Base-by-base conservation (phyloP, 1,140 invertebrate species). In the Drosophila pseudoobscura region DNA sequence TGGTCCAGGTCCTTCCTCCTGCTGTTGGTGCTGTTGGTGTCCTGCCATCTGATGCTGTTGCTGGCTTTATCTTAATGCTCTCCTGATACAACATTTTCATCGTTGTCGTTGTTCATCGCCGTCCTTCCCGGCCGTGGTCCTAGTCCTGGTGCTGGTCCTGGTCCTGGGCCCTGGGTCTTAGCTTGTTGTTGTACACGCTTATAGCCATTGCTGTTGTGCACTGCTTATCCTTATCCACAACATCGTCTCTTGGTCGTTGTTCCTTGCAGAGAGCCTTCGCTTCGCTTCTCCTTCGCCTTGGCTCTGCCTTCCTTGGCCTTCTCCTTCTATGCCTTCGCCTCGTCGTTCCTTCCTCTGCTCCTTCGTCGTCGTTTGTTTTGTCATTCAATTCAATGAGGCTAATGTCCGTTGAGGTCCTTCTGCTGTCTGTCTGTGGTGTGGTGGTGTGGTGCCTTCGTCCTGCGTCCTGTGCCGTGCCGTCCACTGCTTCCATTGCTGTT, bases 331-430 rank as follows among this genome's bases (percentile, higher is more conserved):
- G 29, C 15, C 43, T 44, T 44, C 44, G n/a, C n/a, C 22, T 7
- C 29, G 24, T 31, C 29, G 6, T 52, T 65, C 47, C 49, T 61
- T 54, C 41, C 54, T 22, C 54, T 61, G 54, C 29, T 49, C 15
- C 43, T 31, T 44, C 55, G 43, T 45, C 75, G 80, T 89, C 85
- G 83, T 88, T 88, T 88, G 83, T 88, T 88, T 88, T 88, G 85
- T 89, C 80, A 89, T 89, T 89, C 85, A 89, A 89, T 89, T 90
- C 87, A 90, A 90, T 90, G 80, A 90, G 87, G 87, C 87, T 90
- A 89, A 90, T 90, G 87, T 90, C 87, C 87, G 87, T 82, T 89
- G 87, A 89, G 87, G 50, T 55, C 71, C 66, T 39, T 39, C 31
- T 45, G 9, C 20, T 41, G 56, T 49, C 58, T 6, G 13, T 22